Percentiles rank a stretch among this genome's conserved stretches.
Conservation (phyloP, 2,113 vertebrate species). For the Sturnus vulgaris region DNA sequence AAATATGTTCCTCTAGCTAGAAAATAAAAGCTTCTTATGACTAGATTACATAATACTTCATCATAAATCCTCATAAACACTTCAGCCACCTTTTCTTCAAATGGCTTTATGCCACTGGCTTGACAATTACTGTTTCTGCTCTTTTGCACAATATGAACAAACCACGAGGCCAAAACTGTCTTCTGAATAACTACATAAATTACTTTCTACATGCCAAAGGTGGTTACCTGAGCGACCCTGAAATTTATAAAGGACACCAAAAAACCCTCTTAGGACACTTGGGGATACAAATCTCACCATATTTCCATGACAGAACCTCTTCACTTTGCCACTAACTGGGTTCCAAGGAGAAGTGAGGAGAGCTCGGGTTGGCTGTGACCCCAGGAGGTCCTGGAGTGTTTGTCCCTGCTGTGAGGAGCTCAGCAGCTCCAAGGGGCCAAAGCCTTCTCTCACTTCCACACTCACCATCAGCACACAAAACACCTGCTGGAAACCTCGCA, state of each 20-base stretch:
- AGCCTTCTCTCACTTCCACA: background rate
- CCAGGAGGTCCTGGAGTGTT: background rate
- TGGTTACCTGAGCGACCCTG: background rate
- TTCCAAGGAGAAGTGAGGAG: background rate
- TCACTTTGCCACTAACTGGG: background rate
- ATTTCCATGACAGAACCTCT: background rate
- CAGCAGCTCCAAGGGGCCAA: background rate
- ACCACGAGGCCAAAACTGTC: background rate
- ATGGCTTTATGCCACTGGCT: background rate
- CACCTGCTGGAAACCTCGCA: background rate
- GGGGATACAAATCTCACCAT: background rate
- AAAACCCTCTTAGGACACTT: background rate
- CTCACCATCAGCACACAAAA: background rate
- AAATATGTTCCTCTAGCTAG: background rate
- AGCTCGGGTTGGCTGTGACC: background rate
- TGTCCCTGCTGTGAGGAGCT: background rate
- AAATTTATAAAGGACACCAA: background rate
- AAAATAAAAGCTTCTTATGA: background rate
- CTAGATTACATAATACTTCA: background rate
- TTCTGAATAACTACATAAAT: background rate
- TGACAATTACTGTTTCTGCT: background rate
- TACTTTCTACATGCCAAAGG: background rate
- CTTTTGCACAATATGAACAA: background rate
- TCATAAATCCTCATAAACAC: background rate
- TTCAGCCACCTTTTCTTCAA: background rate